Evolutionary conservation across 2,888 invertebrate genomes (phyloP), one percentile per base, ranked within the genome.

Genomic region (Lasius platythorax): DNA sequence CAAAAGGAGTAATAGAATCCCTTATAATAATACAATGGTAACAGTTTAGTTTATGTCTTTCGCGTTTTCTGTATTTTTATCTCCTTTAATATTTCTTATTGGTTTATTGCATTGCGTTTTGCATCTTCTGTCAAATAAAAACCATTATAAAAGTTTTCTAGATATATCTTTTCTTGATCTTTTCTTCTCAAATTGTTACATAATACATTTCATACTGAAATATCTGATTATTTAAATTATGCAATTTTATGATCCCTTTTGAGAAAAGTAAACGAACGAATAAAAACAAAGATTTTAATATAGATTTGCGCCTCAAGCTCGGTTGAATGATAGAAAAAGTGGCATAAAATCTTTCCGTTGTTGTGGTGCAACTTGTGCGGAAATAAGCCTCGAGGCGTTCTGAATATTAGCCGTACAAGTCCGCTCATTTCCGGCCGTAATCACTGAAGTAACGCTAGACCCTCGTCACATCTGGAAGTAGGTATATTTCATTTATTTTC

Each of bases 381-480:
- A 84, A 56, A 82, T 72, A 73, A 67, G 40, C 73, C 81, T 37
- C 64, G 56, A 61, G 82, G 66, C 70, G 37, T 82, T 56, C 30
- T 40, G 28, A 66, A 50, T 79, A 68, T 66, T 72, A 76, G 67
- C 64, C 67, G 79, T 58, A 79, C 46, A 73, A 72, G 73, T 56
- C 82, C 74, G 82, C 66, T 82, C 78, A 79, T 85, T 85, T 56
- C 68, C 70, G 73, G 72, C 74, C 79, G 73, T 75, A 87, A 84
- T 86, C 82, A 83, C 84, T 75, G 73, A 74, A 81, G 76, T 76
- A 86, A 87, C 72, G 76, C 74, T 64, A 83, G 82, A 87, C 86
- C 87, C 81, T 87, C 73, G 86, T 87, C 87, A 86, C 64, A 50
- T 56, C 67, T 84, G 74, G 53, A 76, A 86, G 68, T 63, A 75